These are phyloP conservation scores for Leptatherina wallacei DNA, from an alignment of 2,797 vertebrate genomes.

Conservation along the genomic window DNA sequence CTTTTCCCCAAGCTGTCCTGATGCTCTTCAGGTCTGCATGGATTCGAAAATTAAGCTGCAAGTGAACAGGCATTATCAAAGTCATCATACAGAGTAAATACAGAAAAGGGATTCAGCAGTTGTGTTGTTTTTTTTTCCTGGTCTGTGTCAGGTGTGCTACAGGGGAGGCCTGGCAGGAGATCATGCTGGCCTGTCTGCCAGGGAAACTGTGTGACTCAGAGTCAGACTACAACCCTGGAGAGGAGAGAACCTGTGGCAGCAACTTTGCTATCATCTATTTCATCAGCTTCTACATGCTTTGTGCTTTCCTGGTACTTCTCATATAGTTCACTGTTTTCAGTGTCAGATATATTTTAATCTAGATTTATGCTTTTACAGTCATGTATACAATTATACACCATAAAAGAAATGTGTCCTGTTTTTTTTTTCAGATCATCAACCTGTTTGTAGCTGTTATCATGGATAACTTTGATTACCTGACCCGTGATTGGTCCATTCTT, in stretches of 20 bases:
- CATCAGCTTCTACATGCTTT: slow-evolving; percentile 99
- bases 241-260: slow-evolving; percentile 94
- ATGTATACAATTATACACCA: background rate
- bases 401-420: background rate
- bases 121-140: slow-evolving; percentile 1
- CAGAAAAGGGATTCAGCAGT: background rate
- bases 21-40: slow-evolving; percentile 92
- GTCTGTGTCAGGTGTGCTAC: slow-evolving; percentile 90
- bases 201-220: slow-evolving; percentile 94
- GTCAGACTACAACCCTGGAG: slow-evolving; percentile 91
- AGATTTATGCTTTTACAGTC: background rate
- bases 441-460: slow-evolving; percentile 99
- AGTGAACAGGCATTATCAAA: background rate
- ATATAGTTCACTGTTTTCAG: background rate
- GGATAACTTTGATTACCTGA: slow-evolving; percentile 99
- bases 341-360: background rate
- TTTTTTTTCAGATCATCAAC: slow-evolving; percentile 92
- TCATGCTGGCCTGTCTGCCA: slow-evolving; percentile 96
- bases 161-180: slow-evolving; percentile 98
- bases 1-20: slow-evolving; percentile 95
- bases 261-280: slow-evolving; percentile 97
- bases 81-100: background rate
- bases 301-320: slow-evolving; percentile 92
- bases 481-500: slow-evolving; percentile 98
- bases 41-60: background rate